Conservation (phyloP, 2,113 vertebrate genomes). For the Alexandromys fortis region DNA sequence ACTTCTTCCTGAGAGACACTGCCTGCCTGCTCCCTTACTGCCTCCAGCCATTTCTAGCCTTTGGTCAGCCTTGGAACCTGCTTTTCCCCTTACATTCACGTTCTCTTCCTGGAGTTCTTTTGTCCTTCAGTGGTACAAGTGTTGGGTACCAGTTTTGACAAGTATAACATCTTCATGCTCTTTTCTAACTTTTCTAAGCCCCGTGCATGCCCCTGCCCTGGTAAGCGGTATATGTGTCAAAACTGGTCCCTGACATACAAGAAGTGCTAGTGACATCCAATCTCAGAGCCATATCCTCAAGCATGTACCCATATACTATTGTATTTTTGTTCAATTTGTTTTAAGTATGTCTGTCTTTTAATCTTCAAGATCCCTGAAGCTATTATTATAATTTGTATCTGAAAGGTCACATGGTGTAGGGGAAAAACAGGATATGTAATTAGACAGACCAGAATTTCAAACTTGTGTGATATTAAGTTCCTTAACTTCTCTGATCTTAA, state of each 20-base stretch:
- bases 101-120: neutral
- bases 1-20: neutral
- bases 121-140: neutral
- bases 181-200: too few relatives aligned
- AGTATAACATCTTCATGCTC: too few relatives aligned
- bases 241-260: neutral
- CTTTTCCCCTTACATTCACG: neutral
- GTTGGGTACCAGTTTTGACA: fast-evolving
- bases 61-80: neutral
- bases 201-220: too few relatives aligned
- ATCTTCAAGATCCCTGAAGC: neutral
- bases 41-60: neutral
- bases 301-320: neutral
- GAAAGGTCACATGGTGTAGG: neutral
- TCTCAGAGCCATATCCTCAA: neutral
- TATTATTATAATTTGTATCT: neutral
- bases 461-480: neutral
- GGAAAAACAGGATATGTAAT: neutral
- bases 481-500: neutral
- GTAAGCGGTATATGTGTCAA: too few relatives aligned
- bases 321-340: neutral
- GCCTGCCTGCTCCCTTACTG: neutral
- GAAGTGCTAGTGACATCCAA: neutral
- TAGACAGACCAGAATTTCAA: neutral
- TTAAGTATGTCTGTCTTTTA: conserved; percentile 10